Evolutionary conservation across 1,140 invertebrate genomes (phyloP), one percentile per base, ranked within the genome.

Genomic region (Orchesella cincta): DNA sequence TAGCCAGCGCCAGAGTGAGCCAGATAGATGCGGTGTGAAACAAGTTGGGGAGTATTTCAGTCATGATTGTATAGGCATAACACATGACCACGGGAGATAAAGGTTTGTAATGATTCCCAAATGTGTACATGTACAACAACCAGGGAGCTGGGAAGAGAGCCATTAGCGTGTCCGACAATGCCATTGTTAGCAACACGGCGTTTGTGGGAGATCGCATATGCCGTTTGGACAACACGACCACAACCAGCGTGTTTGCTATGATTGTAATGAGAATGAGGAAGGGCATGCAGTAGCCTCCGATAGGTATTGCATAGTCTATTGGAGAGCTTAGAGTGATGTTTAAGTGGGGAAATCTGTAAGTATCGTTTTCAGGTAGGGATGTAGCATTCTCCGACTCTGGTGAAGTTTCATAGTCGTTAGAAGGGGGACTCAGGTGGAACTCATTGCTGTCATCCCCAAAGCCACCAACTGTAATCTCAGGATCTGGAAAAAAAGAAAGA

Each of bases 21-120:
- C 94, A 96, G 62, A 96, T 95, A 77, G 93, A 95, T 0, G 94
- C 93, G 0, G 94, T 96, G 87, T 96, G 95, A 85, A 95, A 96
- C 83, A 95, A 89, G 28, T 93, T 93, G 0, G 95, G 94, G 78
- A 96, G 80, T 0, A 85, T 78, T 74, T 88, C 93, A 83, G 92
- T 92, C 90, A 93, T 93, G 82, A 90, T 88, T 80, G 88, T 89
- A 88, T 91, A 94, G 0, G 91, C 89, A 83, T 93, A 92, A 84
- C 94, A 96, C 3, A 91, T 88, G 26, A 89, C 87, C 0, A 91
- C 87, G 0, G 93, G 92, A 79, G 88, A 89, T 76, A 94, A 84
- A 0, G 92, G 91, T 83, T 92, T 91, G 83, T 91, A 90, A 83
- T 95, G 92, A 85, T 95, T 92, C 33, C 93, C 92, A 76, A 96